These are phyloP conservation scores for Samia ricini DNA, from an alignment of 1,140 invertebrate species.

Conservation along the genomic window DNA sequence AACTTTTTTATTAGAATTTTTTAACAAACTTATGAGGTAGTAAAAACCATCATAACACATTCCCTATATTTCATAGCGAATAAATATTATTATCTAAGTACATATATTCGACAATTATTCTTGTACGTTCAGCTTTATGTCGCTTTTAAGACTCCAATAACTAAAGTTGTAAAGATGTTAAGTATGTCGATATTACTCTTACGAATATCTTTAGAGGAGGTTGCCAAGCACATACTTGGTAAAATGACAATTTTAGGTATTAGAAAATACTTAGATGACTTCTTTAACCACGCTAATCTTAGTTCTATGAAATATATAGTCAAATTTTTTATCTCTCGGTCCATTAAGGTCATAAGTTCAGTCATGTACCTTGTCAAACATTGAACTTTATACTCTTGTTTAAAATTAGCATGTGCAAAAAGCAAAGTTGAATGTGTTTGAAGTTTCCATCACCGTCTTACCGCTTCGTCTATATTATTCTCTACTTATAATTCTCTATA, in stretches of 20 bases:
- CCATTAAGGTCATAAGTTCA: no score
- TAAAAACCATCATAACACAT: background rate
- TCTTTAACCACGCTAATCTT: no score
- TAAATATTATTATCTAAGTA: background rate
- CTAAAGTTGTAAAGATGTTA: background rate
- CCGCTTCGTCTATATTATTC: background rate
- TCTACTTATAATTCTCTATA: background rate
- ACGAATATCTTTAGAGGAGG: no score
- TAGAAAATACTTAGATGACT: no score
- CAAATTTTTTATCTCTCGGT: no score
- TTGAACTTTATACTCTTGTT: background rate
- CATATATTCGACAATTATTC: background rate
- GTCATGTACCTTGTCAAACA: background rate
- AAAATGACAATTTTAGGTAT: no score
- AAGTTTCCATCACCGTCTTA: background rate
- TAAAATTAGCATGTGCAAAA: background rate
- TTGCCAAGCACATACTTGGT: no score
- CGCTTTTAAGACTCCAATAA: background rate
- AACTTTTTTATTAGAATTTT: background rate
- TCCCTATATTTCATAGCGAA: no score
- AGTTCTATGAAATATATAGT: no score
- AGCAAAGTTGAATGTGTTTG: background rate
- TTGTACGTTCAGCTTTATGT: background rate
- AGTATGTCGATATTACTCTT: background rate
- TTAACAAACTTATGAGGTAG: background rate